These are phyloP conservation scores for Rhinolophus ferrumequinum DNA, from an alignment of 2,113 vertebrate genomes.

Conservation along the genomic window DNA sequence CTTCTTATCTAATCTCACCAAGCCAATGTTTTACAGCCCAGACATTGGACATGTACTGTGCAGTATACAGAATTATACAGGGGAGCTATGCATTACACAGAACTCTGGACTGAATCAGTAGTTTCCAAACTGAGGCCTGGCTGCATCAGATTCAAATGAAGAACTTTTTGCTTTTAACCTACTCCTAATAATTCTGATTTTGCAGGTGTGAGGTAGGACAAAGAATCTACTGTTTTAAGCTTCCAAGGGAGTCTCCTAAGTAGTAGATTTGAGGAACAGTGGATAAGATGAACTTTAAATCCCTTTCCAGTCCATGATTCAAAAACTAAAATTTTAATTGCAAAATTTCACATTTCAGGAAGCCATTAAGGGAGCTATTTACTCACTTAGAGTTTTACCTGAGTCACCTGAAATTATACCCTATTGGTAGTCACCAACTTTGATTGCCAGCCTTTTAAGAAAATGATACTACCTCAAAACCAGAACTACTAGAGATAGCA, in stretches of 20 bases:
- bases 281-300: neutral
- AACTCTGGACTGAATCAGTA: neutral
- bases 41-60: neutral
- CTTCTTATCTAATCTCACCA: neutral
- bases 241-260: neutral
- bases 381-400: neutral
- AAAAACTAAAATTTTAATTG: constrained; percentile 41
- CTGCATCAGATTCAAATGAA: neutral
- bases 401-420: neutral
- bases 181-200: neutral
- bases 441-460: neutral
- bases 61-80: neutral
- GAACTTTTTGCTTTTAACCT: neutral
- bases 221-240: neutral
- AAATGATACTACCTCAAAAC: neutral
- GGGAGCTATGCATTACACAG: neutral
- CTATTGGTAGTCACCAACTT: neutral
- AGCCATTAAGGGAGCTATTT: neutral
- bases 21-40: neutral
- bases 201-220: neutral
- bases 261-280: neutral
- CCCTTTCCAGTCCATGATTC: neutral
- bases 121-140: neutral
- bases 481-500: neutral
- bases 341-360: constrained; percentile 4